A percentile compares a stretch with the other conserved stretches of the same genome.
Conservation (phyloP, 2,888 invertebrate genomes). For the Mechanitis messenoides region DNA sequence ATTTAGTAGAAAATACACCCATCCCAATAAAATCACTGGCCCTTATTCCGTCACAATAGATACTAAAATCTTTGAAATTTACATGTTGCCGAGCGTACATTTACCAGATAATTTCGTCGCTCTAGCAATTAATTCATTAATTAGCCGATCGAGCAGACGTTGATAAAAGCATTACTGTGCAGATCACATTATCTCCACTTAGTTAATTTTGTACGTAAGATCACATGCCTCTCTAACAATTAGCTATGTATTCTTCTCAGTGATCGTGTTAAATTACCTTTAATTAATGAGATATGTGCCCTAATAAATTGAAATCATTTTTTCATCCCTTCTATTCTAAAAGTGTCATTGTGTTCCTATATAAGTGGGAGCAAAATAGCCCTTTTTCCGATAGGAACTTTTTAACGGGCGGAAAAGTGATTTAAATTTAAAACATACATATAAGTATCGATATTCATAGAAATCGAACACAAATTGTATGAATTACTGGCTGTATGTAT, state of each 20-base stretch:
- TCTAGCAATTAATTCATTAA: slow-evolving; percentile 47
- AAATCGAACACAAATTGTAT: no score
- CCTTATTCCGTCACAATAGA: neutral
- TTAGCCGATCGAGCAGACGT: slow-evolving; percentile 45
- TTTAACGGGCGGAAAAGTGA: no score
- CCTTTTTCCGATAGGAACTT: no score
- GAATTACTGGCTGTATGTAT: no score
- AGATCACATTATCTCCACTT: slow-evolving; percentile 45
- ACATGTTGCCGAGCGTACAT: slow-evolving; percentile 18
- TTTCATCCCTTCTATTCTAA: no score
- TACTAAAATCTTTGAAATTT: neutral
- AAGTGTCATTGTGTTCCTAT: no score
- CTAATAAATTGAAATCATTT: no score
- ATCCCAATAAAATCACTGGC: slow-evolving; percentile 1
- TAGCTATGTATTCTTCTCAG: slow-evolving; percentile 14
- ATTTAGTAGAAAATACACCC: slow-evolving; percentile 19
- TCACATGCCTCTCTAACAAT: slow-evolving; percentile 17
- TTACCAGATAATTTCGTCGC: slow-evolving; percentile 41
- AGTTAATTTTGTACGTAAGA: slow-evolving; percentile 25
- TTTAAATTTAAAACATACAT: no score
- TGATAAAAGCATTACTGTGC: slow-evolving; percentile 41
- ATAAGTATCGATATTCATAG: no score
- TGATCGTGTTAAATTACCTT: slow-evolving; percentile 1
- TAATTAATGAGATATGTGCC: neutral
- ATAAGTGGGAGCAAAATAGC: no score